Base-by-base conservation (phyloP, 1,140 invertebrate species). In the Dufourea novaeangliae region DNA sequence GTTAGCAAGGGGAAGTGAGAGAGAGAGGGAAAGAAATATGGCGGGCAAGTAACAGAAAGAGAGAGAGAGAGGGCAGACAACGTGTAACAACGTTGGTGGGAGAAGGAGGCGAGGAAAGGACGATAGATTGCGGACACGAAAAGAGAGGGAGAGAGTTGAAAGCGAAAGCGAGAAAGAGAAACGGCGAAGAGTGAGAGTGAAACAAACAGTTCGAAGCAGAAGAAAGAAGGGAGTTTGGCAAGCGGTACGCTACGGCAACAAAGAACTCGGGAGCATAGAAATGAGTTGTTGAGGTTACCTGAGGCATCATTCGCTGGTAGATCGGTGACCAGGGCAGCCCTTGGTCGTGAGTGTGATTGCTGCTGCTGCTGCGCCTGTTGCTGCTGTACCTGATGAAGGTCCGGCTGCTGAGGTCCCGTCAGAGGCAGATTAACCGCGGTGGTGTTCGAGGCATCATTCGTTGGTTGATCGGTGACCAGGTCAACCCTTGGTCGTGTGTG, bases 171-270 rank as follows among this genome's bases (percentile, higher is more conserved):
- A 76, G 66, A 52, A 57, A 69, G 37, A 78, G 73, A 77, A 72
- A 72, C 52, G 50, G 66, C 61, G 4, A 56, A 79, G 78, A 79
- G 71, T 25, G 62, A 79, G 46, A 71, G 67, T 67, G 66, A 63
- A 32, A 27, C 34, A 34, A 27, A 25, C 6, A 62, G 54, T 20
- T n/a, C n/a, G 27, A 73, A 63, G 63, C 14, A 39, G 22, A 37
- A 67, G 22, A 54, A 68, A 67, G 76, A 69, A 62, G 70, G 72
- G 52, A 62, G 76, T 79, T 85, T 79, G 79, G 84, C 82, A 88
- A 85, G 82, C 85, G 82, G 83, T 78, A 80, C 71, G 70, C 69
- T 66, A 83, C 54, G 82, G 85, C 85, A 87, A 89, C 88, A 88
- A 86, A 86, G 86, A 37, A 57, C 20, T 57, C 37, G 50, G 78